Percentiles rank a stretch among this genome's conserved stretches.
Evolutionary conservation across 2,888 invertebrate species (phyloP).

Genomic region (Siphlonurus alternatus): DNA sequence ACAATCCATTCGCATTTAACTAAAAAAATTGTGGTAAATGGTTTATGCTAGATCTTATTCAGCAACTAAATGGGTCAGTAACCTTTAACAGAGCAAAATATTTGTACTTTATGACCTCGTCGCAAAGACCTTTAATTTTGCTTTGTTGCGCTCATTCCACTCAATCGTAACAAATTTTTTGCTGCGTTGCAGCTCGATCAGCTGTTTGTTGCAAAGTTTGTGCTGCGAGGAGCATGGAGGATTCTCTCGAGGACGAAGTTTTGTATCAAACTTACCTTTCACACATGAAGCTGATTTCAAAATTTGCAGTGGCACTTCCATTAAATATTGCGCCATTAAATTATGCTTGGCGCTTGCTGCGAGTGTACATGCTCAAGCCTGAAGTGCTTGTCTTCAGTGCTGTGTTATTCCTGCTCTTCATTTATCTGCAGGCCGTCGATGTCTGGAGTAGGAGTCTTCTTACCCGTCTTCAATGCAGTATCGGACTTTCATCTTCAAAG

Average conservation of each 20-base stretch:
- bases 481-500: slow-evolving; percentile 37
- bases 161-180: too few relatives aligned
- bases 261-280: slow-evolving; percentile 75
- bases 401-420: slow-evolving; percentile 49
- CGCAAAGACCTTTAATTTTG: neutral
- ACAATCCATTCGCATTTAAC: too few relatives aligned
- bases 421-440: slow-evolving; percentile 70
- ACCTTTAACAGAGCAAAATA: neutral
- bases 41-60: neutral
- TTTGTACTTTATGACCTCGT: neutral
- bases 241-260: slow-evolving; percentile 78
- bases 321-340: slow-evolving; percentile 51
- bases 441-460: slow-evolving; percentile 62
- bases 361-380: slow-evolving; percentile 60
- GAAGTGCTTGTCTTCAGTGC: slow-evolving; percentile 59
- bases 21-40: neutral
- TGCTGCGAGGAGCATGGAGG: slow-evolving; percentile 46
- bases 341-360: slow-evolving; percentile 60
- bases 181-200: neutral
- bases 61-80: neutral
- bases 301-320: slow-evolving; percentile 60
- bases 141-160: neutral
- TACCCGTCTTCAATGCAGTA: slow-evolving; percentile 48
- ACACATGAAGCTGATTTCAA: slow-evolving; percentile 70
- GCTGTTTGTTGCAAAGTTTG: neutral